phyloP scores from a whole-genome alignment of 2,113 vertebrate genomes.

The Poeciliopsis occidentalis region DNA sequence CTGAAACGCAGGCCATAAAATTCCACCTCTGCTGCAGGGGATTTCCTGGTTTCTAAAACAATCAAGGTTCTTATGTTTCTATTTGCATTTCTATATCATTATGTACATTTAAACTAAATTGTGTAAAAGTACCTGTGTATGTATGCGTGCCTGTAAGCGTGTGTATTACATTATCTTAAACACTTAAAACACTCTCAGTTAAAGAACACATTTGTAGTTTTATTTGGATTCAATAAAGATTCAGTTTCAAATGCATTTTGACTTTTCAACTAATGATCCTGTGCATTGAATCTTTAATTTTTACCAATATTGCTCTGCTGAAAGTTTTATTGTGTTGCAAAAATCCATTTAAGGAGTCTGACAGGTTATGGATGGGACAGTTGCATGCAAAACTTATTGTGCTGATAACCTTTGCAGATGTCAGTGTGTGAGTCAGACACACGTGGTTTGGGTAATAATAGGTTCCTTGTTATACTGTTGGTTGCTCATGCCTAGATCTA shows the following conservation, averaged over 20 bases:
- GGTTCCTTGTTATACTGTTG: neutral
- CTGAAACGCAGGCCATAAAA: constrained; percentile 18
- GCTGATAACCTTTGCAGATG: constrained; percentile 24
- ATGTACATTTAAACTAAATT: too few relatives aligned
- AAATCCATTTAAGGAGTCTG: constrained; percentile 17
- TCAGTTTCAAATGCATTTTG: constrained; percentile 10
- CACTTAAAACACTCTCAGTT: neutral
- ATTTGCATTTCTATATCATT: too few relatives aligned
- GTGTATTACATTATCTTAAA: neutral
- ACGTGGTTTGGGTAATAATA: neutral
- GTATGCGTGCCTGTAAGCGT: neutral
- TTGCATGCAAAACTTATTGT: constrained; percentile 30
- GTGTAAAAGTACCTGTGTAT: neutral
- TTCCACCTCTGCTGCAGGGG: neutral
- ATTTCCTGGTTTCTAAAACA: neutral
- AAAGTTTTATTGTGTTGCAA: constrained; percentile 9
- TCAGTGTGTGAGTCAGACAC: constrained; percentile 16
- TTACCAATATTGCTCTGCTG: constrained; percentile 15
- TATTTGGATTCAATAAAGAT: constrained; percentile 20
- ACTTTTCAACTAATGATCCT: constrained; percentile 18
- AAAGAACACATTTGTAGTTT: neutral
- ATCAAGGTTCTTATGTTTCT: neutral
- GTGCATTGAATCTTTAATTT: constrained; percentile 14
- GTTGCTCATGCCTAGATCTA: constrained; percentile 18
- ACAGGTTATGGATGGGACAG: constrained; percentile 17